phyloP scores from a whole-genome alignment of 1,140 invertebrate species.

The Cotesia glomerata region DNA sequence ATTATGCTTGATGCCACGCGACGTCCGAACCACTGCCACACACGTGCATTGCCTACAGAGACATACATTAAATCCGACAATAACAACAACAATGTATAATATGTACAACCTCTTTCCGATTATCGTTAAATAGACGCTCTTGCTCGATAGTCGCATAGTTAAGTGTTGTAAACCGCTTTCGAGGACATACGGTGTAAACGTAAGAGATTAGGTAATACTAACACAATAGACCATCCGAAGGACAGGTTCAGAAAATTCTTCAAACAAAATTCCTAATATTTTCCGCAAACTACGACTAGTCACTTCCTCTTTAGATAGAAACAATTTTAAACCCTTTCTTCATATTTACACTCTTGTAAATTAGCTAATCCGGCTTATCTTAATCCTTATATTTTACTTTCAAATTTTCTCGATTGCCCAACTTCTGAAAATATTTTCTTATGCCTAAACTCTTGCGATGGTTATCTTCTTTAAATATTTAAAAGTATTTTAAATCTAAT shows the following conservation, averaged over 20 bases:
- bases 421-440: too few species aligned
- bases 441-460: too few species aligned
- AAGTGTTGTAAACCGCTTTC: conserved; percentile 21
- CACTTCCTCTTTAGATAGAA: neutral
- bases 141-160: neutral
- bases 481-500: too few species aligned
- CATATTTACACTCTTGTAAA: neutral
- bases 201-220: conserved; percentile 30
- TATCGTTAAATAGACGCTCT: conserved; percentile 6
- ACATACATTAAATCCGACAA: neutral
- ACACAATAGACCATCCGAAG: conserved; percentile 26
- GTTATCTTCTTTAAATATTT: too few species aligned
- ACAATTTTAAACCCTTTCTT: neutral
- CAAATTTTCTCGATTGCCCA: too few species aligned
- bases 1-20: neutral
- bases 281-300: neutral
- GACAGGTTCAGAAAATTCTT: conserved; percentile 17
- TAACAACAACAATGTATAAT: too few species aligned
- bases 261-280: conserved; percentile 22
- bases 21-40: too few species aligned
- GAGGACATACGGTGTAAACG: conserved; percentile 19
- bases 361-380: too few species aligned
- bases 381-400: too few species aligned
- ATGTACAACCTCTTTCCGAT: conserved; percentile 14
- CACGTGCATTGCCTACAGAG: neutral